Evolutionary conservation across 2,113 vertebrate species (phyloP).

Genomic region (Leptocoma aspasia): DNA sequence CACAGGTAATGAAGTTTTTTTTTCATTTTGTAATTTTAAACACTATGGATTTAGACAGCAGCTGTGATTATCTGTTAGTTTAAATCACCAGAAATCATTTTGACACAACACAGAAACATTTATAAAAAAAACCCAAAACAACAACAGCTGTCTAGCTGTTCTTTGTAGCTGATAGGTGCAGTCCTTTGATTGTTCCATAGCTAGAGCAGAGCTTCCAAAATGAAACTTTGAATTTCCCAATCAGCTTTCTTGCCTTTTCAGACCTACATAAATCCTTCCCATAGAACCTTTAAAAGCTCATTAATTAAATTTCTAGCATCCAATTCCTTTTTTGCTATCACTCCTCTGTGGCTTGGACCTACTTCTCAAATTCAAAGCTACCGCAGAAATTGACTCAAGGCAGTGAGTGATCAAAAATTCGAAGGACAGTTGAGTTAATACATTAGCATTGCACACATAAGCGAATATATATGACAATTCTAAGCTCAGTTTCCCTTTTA

Average conservation of each 20-base stretch:
- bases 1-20: slow-evolving; percentile 98
- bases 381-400: slow-evolving; percentile 53
- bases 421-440: slow-evolving; percentile 73
- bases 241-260: slow-evolving; percentile 55
- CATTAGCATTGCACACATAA: slow-evolving; percentile 73
- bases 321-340: slow-evolving; percentile 31
- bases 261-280: slow-evolving; percentile 58
- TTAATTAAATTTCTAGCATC: slow-evolving; percentile 42
- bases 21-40: slow-evolving; percentile 97
- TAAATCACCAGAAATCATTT: slow-evolving; percentile 99
- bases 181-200: slow-evolving; percentile 90
- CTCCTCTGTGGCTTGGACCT: slow-evolving; percentile 44
- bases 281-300: slow-evolving; percentile 36
- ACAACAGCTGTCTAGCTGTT: slow-evolving; percentile 92
- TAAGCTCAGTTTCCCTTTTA: slow-evolving; percentile 68
- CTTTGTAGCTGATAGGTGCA: slow-evolving; percentile 93
- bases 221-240: slow-evolving; percentile 65
- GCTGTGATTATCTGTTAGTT: slow-evolving; percentile 98
- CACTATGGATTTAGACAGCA: slow-evolving; percentile 99
- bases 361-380: slow-evolving; percentile 64
- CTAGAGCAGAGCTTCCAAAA: slow-evolving; percentile 76
- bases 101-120: slow-evolving; percentile 99
- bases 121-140: slow-evolving; percentile 77
- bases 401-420: slow-evolving; percentile 58
- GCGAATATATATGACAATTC: slow-evolving; percentile 70